A percentile compares a stretch with the other conserved stretches of the same genome.
phyloP scores from a whole-genome alignment of 1,140 invertebrate species.

The Eupristina koningsbergeri region DNA sequence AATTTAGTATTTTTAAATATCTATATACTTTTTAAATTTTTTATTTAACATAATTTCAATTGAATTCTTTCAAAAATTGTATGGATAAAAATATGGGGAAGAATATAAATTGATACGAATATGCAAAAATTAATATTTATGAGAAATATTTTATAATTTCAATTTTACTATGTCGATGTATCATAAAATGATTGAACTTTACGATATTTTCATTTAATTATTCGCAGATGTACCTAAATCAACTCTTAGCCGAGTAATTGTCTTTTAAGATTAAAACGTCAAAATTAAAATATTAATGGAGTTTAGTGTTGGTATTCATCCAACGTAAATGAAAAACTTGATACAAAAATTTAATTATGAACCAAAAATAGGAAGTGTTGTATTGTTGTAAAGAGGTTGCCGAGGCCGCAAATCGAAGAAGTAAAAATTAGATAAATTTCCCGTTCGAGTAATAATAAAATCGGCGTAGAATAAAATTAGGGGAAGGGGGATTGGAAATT shows the following conservation, averaged over 20 bases:
- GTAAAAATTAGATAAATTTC: no score
- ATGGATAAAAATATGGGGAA: no score
- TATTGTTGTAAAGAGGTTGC: no score
- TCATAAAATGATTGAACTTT: neutral
- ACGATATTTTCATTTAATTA: neutral
- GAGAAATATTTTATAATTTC: neutral
- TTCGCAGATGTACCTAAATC: neutral
- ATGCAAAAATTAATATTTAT: neutral
- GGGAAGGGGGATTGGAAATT: slow-evolving; percentile 43
- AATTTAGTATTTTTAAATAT: no score
- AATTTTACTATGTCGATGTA: neutral
- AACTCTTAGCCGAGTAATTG: neutral
- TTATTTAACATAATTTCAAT: no score
- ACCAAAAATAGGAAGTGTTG: no score
- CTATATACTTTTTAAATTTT: no score
- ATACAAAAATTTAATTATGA: no score
- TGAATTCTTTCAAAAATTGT: no score
- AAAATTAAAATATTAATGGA: neutral
- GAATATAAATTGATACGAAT: no score
- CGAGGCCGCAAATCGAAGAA: neutral
- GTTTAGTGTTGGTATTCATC: neutral
- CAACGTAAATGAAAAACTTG: neutral
- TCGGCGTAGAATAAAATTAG: no score
- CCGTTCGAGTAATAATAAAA: no score
- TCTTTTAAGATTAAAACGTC: neutral